Evolutionary conservation across 2,888 invertebrate genomes (phyloP), one percentile per base, ranked within the genome.

Genomic region (Caenorhabditis sinica): DNA sequence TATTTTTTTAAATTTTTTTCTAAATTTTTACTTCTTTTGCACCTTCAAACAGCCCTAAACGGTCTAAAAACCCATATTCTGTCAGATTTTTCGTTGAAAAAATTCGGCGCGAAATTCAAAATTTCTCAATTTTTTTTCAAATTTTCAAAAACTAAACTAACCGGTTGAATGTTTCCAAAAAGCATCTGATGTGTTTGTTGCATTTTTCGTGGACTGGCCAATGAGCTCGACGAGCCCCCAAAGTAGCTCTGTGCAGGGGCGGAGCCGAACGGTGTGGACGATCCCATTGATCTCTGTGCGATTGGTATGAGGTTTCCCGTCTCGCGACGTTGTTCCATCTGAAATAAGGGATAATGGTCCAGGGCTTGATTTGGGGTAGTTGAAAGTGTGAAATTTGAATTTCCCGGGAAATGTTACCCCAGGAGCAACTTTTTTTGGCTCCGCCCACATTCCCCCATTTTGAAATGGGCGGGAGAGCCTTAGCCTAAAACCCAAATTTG

Each of bases 251-350:
- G 83, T 0, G 75, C 43, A 5, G 83, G 83, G 33, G 83, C 83
- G 13, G 83, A 83, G 30, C 83, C 83, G 66, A 83, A 83, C 73
- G 83, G 79, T 36, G 79, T 79, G 56, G 66, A 28, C 23, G 83
- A 69, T 20, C 69, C 74, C 58, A 74, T 66, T 13, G 80, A 53
- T 25, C 83, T 53, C 43, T 83, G 83, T 43, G 83, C 66, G 40
- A 80, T 79, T 51, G 83, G 83, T 20, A 83, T 83, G 74, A 83
- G 58, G 68, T 83, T 83, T 30, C 83, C 83, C 61, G 83, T 83
- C 56, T 83, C 83, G 60, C 83, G 79, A 56, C 83, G 83, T 72
- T 79, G 79, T 65, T 83, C 83, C 83, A 83, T 83, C 79, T 83
- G 75, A 23, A 80, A 83, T 36, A 20, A 5, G 45, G 17, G 15